Evolutionary conservation across 2,113 vertebrate species (phyloP).

Genomic region (Onychorhynchus coronatus): DNA sequence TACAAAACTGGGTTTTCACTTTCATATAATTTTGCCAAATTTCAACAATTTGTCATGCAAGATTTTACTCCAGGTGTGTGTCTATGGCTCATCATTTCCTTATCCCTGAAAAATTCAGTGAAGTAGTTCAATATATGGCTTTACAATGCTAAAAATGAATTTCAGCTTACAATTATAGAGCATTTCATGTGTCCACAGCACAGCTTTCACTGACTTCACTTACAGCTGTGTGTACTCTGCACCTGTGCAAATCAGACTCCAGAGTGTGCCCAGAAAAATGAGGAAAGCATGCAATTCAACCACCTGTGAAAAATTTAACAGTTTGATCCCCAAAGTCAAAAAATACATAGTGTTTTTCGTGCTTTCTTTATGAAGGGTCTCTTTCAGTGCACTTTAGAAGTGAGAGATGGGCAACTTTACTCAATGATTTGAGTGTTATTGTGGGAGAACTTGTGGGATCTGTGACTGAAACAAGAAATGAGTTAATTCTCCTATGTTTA

Average conservation of each 20-base stretch:
- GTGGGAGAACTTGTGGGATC: fast-evolving
- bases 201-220: constrained; percentile 19
- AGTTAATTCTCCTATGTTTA: neutral
- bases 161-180: neutral
- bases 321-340: neutral
- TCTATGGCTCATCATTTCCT: neutral
- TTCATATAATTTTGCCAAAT: neutral
- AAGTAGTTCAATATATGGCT: neutral
- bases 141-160: neutral
- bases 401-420: neutral
- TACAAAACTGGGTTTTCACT: neutral
- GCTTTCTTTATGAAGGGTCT: neutral
- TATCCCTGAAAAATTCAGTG: neutral
- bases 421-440: neutral
- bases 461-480: neutral
- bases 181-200: neutral
- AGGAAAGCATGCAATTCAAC: neutral
- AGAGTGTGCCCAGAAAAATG: constrained; percentile 5
- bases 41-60: neutral
- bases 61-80: neutral
- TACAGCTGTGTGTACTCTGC: constrained; percentile 43
- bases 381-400: neutral
- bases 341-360: neutral
- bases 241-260: constrained; percentile 48
- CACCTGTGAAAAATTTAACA: constrained; percentile 31